Conservation (phyloP, 2,888 invertebrate genomes). For the Cantharis lateralis region DNA sequence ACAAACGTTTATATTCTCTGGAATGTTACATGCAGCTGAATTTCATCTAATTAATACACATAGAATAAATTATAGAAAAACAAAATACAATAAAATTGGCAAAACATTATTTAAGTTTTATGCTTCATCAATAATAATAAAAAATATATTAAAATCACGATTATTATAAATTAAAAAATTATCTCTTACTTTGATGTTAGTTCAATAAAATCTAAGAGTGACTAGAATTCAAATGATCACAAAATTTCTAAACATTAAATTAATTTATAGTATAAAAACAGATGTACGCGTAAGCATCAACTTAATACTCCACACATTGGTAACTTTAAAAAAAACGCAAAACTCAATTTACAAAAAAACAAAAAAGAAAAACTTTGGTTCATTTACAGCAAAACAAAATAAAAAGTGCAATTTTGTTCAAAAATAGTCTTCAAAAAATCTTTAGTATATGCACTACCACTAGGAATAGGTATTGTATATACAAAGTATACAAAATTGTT, state of each 20-base stretch:
- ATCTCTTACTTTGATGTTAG: constrained; percentile 12
- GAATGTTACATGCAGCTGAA: constrained; percentile 52
- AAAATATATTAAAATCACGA: constrained; percentile 24
- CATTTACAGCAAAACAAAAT: background rate
- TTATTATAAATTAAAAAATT: constrained; percentile 21
- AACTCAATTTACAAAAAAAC: background rate
- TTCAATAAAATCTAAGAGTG: constrained; percentile 38
- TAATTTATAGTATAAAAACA: constrained; percentile 35
- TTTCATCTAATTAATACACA: constrained; percentile 35
- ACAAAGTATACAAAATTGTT: constrained; percentile 14
- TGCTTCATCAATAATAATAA: constrained; percentile 1
- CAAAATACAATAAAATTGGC: constrained; percentile 25
- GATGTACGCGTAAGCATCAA: constrained; percentile 37
- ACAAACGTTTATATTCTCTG: constrained; percentile 53
- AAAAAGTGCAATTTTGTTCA: background rate
- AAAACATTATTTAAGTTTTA: constrained; percentile 21
- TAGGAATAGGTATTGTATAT: background rate
- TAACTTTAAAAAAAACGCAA: constrained; percentile 29
- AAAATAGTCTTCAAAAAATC: constrained; percentile 8
- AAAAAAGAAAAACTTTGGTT: constrained; percentile 1
- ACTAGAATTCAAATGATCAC: constrained; percentile 54
- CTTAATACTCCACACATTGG: constrained; percentile 38
- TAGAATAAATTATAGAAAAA: constrained; percentile 33
- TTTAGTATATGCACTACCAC: constrained; percentile 8
- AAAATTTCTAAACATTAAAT: constrained; percentile 40